phyloP scores from a whole-genome alignment of 2,888 invertebrate genomes.

The Alentia gelatinosa region DNA sequence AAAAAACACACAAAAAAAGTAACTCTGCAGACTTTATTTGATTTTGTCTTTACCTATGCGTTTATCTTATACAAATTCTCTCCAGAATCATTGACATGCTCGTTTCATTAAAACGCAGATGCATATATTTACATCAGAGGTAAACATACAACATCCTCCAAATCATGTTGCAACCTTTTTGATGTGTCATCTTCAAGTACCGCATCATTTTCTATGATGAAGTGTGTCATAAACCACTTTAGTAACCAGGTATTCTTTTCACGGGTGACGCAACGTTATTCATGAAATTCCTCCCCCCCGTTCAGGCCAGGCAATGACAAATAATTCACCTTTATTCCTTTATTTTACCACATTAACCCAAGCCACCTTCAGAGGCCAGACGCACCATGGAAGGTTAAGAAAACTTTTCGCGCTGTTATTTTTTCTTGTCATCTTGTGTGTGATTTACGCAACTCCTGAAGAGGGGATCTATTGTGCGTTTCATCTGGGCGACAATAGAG shows the following conservation, averaged over 20 bases:
- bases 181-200: not conserved
- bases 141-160: not conserved
- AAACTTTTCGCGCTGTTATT: not conserved
- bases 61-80: no score
- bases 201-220: not conserved
- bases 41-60: no score
- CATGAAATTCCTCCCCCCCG: not conserved
- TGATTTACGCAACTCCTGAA: slow-evolving; percentile 43
- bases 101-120: not conserved
- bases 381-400: not conserved
- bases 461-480: not conserved
- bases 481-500: slow-evolving; percentile 24
- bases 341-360: not conserved
- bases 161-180: slow-evolving; percentile 5
- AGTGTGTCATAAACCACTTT: not conserved
- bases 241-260: not conserved
- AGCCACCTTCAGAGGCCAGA: not conserved
- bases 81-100: no score
- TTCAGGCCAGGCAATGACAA: not conserved
- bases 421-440: not conserved
- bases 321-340: not conserved
- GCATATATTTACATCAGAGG: not conserved
- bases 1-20: no score
- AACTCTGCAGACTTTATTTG: no score
- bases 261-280: slow-evolving; percentile 16